Evolutionary conservation across 1,140 invertebrate species (phyloP).

Genomic region (Drosophila miranda): DNA sequence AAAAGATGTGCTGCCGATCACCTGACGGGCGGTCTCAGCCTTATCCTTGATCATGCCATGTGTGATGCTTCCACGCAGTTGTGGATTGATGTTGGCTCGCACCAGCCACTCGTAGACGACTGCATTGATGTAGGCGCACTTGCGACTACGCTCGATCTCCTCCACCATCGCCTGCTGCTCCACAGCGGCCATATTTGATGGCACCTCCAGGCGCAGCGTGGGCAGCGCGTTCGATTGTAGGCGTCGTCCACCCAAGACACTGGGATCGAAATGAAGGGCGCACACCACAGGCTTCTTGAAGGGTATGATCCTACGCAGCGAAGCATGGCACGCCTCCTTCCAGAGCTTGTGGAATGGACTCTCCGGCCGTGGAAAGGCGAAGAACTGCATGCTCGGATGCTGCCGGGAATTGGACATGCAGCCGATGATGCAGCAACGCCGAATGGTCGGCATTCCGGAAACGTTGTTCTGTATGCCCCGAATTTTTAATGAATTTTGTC

Average conservation of each 20-base stretch:
- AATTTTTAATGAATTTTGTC: constrained; percentile 46
- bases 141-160: constrained; percentile 73
- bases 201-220: constrained; percentile 68
- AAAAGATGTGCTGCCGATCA: constrained; percentile 71
- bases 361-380: constrained; percentile 74
- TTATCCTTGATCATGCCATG: constrained; percentile 82
- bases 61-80: constrained; percentile 74
- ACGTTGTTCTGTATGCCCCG: constrained; percentile 53
- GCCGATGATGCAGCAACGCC: constrained; percentile 78
- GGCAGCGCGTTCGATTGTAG: constrained; percentile 73
- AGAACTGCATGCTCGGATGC: constrained; percentile 76
- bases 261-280: constrained; percentile 74
- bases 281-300: constrained; percentile 79
- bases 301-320: constrained; percentile 66
- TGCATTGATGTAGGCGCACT: constrained; percentile 79
- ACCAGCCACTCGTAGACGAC: constrained; percentile 80
- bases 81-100: constrained; percentile 75
- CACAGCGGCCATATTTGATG: constrained; percentile 70
- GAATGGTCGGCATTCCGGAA: constrained; percentile 73
- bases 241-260: constrained; percentile 64
- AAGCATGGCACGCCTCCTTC: constrained; percentile 78
- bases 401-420: constrained; percentile 76
- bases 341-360: constrained; percentile 75
- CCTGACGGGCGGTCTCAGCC: constrained; percentile 68
- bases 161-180: constrained; percentile 78